These are phyloP conservation scores for Cataglyphis altisquamis DNA, from an alignment of 2,888 invertebrate species.

Conservation along the genomic window DNA sequence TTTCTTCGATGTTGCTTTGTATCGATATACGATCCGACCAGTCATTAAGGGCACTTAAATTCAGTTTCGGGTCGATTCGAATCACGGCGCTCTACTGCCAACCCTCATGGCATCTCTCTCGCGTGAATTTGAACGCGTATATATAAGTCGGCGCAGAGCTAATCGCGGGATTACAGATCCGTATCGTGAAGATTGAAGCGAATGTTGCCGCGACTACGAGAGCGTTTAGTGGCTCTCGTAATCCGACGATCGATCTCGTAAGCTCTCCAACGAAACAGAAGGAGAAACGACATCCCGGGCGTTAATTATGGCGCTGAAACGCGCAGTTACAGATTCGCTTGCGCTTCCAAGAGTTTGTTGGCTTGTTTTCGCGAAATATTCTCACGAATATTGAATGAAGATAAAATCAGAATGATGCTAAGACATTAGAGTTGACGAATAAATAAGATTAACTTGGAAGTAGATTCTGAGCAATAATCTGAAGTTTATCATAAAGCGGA, in stretches of 20 bases:
- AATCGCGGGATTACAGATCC: slow-evolving; percentile 68
- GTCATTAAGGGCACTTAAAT: slow-evolving; percentile 58
- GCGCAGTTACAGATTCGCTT: slow-evolving; percentile 1
- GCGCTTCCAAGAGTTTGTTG: neutral
- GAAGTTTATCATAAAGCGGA: neutral
- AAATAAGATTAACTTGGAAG: slow-evolving; percentile 10
- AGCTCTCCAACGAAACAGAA: slow-evolving; percentile 51
- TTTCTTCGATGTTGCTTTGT: neutral
- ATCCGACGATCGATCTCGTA: slow-evolving; percentile 55
- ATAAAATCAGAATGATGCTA: neutral
- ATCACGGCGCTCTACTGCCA: neutral
- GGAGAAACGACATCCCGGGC: slow-evolving; percentile 35
- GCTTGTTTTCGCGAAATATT: neutral
- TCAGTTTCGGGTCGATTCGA: slow-evolving; percentile 39
- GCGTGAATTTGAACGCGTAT: slow-evolving; percentile 49
- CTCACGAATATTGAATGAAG: neutral
- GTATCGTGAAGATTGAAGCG: slow-evolving; percentile 67
- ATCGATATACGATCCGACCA: slow-evolving; percentile 15
- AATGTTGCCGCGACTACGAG: slow-evolving; percentile 34
- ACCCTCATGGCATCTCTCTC: slow-evolving; percentile 25
- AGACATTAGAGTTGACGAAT: neutral
- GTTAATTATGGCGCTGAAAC: slow-evolving; percentile 34
- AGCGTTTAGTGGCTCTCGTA: slow-evolving; percentile 58
- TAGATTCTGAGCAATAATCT: neutral
- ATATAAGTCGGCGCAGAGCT: slow-evolving; percentile 59